Evolutionary conservation across 2,888 invertebrate species (phyloP), one percentile per base, ranked within the genome.

Genomic region (Erynnis tages): DNA sequence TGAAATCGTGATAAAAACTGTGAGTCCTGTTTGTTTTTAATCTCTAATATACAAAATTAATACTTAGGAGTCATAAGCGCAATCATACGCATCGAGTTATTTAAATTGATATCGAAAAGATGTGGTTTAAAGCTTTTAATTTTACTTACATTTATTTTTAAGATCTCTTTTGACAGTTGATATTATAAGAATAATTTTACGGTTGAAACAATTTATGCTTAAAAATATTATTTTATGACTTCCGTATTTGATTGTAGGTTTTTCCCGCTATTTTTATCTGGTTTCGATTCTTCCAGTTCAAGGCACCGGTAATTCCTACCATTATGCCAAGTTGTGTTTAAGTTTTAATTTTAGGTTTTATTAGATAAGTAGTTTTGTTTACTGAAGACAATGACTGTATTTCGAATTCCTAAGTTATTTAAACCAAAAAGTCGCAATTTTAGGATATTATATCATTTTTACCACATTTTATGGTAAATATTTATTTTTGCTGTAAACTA

Each of bases 341-440:
- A 13, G 23, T 13, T 38, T 1, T 37, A 32, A 44, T 30, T 32
- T 19, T 30, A 29, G 30, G 5, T 21, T 29, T 32, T 35, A 46
- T 3, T 30, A 30, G 30, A 13, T 45, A 34, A 2, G 11, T 37
- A 47, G 29, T 47, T 29, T 17, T 37, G 17, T 35, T 44, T 11
- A 47, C 17, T 27, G 47, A 27, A 47, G 7, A 29, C 13, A 19
- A 37, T 38, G 47, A 48, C 37, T 48, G 37, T 38, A 19, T 21
- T 48, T 46, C 35, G 25, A 46, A 46, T 46, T 46, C 34, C 34
- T 46, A 46, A 34, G 35, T 46, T 46, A 17, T 35, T 46, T 25
- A 35, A 46, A 46, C 45, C 45, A 46, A 46, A 46, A 46, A 46
- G 25, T 46, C 10, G 45, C 25, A 35, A 35, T 25, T 46, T 6